A percentile compares a stretch with the other conserved stretches of the same genome.
These are phyloP conservation scores for Panthera tigris DNA, from an alignment of 2,113 vertebrate species.

Conservation along the genomic window DNA sequence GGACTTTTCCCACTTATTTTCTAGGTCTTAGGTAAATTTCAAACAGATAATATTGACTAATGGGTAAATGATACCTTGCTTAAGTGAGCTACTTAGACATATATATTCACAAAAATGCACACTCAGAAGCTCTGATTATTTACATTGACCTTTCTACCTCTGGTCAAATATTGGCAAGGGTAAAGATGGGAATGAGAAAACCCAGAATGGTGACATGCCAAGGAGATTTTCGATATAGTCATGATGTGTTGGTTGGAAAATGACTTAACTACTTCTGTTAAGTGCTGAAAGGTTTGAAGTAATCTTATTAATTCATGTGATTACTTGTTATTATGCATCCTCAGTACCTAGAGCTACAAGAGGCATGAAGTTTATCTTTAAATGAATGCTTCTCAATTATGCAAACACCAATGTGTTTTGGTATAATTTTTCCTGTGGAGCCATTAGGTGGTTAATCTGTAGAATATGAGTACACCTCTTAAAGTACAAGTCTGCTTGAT, in stretches of 20 bases:
- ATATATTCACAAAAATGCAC: not conserved
- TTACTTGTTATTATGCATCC: slow-evolving; percentile 27
- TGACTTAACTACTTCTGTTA: slow-evolving; percentile 7
- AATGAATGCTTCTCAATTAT: slow-evolving; percentile 18
- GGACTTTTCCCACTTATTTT: not conserved
- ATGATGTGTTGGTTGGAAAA: not conserved
- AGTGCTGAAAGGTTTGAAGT: not conserved
- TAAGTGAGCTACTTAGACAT: not conserved
- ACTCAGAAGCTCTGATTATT: not conserved
- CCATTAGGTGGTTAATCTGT: slow-evolving; percentile 31
- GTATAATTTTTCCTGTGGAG: not conserved
- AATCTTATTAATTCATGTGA: slow-evolving; percentile 35
- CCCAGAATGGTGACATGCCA: not conserved
- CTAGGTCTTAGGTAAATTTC: slow-evolving; percentile 4
- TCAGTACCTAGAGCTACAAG: not conserved
- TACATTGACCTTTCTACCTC: not conserved
- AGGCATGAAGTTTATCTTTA: slow-evolving; percentile 32
- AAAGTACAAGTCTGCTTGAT: not conserved
- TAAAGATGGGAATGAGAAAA: not conserved
- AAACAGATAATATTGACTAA: not conserved
- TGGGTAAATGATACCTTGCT: not conserved
- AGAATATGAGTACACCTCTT: not conserved
- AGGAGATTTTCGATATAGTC: not conserved
- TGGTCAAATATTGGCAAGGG: not conserved
- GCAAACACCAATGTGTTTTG: not conserved